phyloP scores from a whole-genome alignment of 1,140 invertebrate genomes.

The Cataglyphis hispanica region DNA sequence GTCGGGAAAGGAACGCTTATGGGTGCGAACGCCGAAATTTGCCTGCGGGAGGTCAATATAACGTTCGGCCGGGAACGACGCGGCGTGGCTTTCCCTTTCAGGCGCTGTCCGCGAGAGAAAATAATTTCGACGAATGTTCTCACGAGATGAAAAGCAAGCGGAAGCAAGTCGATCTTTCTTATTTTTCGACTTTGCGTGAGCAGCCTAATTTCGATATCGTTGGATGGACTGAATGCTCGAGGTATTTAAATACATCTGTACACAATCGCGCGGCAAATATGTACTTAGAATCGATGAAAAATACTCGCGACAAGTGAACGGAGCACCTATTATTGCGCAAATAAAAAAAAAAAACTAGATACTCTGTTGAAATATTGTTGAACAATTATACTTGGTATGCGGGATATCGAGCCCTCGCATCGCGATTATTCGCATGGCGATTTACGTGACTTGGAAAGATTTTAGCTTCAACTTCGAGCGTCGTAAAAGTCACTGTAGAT shows the following conservation, averaged over 20 bases:
- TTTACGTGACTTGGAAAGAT: slow-evolving; percentile 16
- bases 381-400: slow-evolving; percentile 29
- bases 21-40: slow-evolving; percentile 72
- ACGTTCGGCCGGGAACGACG: slow-evolving; percentile 9
- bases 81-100: slow-evolving; percentile 12
- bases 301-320: slow-evolving; percentile 5
- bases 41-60: slow-evolving; percentile 74
- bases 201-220: slow-evolving; percentile 13
- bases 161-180: slow-evolving; percentile 53
- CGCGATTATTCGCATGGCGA: neutral
- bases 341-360: neutral
- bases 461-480: neutral
- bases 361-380: slow-evolving; percentile 29
- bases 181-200: slow-evolving; percentile 38
- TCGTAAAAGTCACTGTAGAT: slow-evolving; percentile 46
- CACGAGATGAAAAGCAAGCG: slow-evolving; percentile 34
- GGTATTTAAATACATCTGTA: neutral
- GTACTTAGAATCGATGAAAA: neutral
- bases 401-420: neutral
- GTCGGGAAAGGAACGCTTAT: slow-evolving; percentile 61
- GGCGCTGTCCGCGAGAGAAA: slow-evolving; percentile 44
- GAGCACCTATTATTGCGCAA: slow-evolving; percentile 42
- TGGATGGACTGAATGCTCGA: slow-evolving; percentile 3
- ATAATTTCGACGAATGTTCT: slow-evolving; percentile 49
- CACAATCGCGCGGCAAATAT: neutral